Evolutionary conservation across 2,113 vertebrate species (phyloP).

Genomic region (Phaethon lepturus): DNA sequence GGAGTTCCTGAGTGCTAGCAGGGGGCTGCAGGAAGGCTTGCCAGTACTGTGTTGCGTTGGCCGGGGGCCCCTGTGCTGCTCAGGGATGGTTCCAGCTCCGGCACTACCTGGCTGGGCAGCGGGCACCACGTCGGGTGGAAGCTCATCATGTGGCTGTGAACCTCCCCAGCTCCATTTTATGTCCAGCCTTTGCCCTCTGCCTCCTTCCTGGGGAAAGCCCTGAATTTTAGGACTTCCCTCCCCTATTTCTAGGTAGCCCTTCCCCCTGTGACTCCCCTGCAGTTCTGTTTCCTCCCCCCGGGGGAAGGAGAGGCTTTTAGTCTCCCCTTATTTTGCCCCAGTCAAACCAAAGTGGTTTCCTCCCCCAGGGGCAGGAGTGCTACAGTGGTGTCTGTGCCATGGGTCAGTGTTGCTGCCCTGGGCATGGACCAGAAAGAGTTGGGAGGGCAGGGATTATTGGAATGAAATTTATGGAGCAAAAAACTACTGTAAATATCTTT

Average conservation of each 20-base stretch:
- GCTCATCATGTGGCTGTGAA: not conserved
- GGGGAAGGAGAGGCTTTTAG: not conserved
- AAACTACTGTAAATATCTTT: slow-evolving; percentile 71
- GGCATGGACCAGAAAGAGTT: not conserved
- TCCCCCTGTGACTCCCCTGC: not conserved
- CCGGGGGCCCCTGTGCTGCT: not conserved
- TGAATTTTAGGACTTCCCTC: not conserved
- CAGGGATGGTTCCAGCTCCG: not conserved
- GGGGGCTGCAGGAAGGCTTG: not conserved
- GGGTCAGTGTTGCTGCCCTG: not conserved
- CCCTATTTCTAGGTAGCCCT: not conserved
- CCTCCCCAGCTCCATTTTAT: not conserved
- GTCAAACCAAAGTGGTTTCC: not conserved
- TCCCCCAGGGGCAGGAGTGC: not conserved
- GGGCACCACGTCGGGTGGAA: rapidly evolving
- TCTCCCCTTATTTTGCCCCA: not conserved
- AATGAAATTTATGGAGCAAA: slow-evolving; percentile 20
- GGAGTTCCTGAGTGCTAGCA: rapidly evolving
- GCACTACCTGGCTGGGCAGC: not conserved
- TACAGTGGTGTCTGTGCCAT: not conserved
- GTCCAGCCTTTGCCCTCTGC: not conserved
- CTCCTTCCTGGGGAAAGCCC: not conserved
- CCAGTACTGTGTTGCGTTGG: rapidly evolving
- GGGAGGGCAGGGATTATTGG: not conserved
- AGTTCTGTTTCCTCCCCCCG: not conserved